A percentile compares a stretch with the other conserved stretches of the same genome.
Conservation (phyloP, 2,797 vertebrate species). For the Rhinichthys osculus region DNA sequence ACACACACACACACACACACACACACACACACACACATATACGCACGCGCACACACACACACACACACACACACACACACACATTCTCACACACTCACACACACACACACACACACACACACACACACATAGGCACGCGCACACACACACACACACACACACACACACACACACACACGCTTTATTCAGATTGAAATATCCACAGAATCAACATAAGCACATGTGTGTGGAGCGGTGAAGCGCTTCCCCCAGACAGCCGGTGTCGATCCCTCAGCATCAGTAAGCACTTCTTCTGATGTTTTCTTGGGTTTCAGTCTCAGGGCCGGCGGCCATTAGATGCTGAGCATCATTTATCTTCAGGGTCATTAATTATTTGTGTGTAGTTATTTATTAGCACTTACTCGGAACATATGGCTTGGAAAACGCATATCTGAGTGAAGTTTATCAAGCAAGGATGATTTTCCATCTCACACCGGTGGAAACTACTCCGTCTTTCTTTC, state of each 20-base stretch:
- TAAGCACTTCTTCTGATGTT: conserved; percentile 5
- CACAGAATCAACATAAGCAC: background rate
- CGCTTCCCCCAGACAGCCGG: background rate
- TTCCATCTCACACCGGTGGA: background rate
- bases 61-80: too few relatives aligned
- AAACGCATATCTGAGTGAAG: background rate
- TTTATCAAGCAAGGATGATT: conserved; percentile 25
- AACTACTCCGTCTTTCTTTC: background rate
- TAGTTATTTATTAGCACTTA: conserved; percentile 36
- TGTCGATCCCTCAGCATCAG: background rate
- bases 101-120: too few relatives aligned
- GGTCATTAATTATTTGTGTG: conserved; percentile 19
- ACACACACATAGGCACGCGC: too few relatives aligned
- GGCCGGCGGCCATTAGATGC: conserved; percentile 11
- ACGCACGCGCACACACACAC: too few relatives aligned
- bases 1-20: too few relatives aligned
- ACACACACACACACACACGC: background rate
- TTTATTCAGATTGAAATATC: background rate
- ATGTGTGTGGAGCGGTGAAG: background rate
- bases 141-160: too few relatives aligned
- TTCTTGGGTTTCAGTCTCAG: conserved; percentile 19
- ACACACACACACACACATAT: too few relatives aligned
- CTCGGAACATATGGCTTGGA: background rate
- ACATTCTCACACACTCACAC: too few relatives aligned
- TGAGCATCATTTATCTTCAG: conserved; percentile 8